Conservation (phyloP, 2,888 invertebrate species). For the Drosophila anomelani region DNA sequence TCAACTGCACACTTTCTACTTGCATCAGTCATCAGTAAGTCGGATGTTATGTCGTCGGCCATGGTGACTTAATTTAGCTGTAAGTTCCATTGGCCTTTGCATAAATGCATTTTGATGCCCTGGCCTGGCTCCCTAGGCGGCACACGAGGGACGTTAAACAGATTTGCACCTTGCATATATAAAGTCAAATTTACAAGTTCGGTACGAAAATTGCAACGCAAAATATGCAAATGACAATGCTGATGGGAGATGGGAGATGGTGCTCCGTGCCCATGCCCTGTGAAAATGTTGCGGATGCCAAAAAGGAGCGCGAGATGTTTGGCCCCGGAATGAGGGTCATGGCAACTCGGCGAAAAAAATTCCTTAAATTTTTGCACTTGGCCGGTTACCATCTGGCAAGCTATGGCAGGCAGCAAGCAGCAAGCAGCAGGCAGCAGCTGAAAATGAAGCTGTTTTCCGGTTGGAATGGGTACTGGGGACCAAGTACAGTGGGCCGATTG, state of each 20-base stretch:
- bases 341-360: constrained; percentile 21
- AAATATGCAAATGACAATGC: constrained; percentile 73
- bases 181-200: constrained; percentile 73
- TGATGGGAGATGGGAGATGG: constrained; percentile 8
- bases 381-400: constrained; percentile 35
- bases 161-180: constrained; percentile 74
- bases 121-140: constrained; percentile 15
- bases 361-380: constrained; percentile 38
- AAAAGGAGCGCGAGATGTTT: constrained; percentile 20
- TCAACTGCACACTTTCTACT: constrained; percentile 19
- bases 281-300: constrained; percentile 31
- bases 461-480: background rate
- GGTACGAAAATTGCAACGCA: constrained; percentile 69
- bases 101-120: constrained; percentile 75
- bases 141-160: constrained; percentile 62
- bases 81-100: constrained; percentile 65
- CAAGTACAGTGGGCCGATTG: constrained; percentile 7
- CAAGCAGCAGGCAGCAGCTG: constrained; percentile 24
- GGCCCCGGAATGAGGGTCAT: constrained; percentile 19
- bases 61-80: constrained; percentile 56
- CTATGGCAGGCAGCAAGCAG: constrained; percentile 3
- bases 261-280: constrained; percentile 6
- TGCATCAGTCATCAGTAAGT: constrained; percentile 20
- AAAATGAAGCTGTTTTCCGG: constrained; percentile 64
- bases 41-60: constrained; percentile 24